Evolutionary conservation across 2,113 vertebrate species (phyloP).

Genomic region (Myxocyprinus asiaticus): DNA sequence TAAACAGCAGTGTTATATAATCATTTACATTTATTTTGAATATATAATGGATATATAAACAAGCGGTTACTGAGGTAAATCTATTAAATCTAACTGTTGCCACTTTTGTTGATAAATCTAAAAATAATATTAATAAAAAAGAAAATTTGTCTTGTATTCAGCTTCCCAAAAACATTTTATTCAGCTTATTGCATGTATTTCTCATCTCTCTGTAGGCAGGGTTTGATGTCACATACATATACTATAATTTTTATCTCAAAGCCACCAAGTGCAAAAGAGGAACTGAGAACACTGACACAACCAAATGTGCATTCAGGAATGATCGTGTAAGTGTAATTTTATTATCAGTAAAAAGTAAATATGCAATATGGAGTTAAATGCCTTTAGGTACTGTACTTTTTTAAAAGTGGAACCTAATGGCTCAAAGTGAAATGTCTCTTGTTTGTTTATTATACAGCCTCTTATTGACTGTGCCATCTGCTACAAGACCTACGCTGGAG

Average conservation of each 20-base stretch:
- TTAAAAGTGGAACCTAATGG: neutral
- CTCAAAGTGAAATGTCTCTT: neutral
- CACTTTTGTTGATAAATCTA: too few species aligned
- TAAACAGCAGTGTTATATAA: too few species aligned
- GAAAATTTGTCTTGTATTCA: too few species aligned
- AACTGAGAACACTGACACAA: slow-evolving; percentile 39
- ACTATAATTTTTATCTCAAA: slow-evolving; percentile 72
- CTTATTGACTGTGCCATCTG: slow-evolving; percentile 73
- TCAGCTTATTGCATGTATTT: neutral
- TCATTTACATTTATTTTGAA: too few species aligned
- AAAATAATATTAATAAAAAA: too few species aligned
- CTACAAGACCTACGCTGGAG: slow-evolving; percentile 65
- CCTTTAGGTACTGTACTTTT: neutral
- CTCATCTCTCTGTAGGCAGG: slow-evolving; percentile 60
- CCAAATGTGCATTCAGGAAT: slow-evolving; percentile 66
- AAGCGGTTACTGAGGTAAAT: too few species aligned
- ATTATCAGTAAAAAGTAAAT: neutral
- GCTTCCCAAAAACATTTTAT: too few species aligned
- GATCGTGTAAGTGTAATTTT: slow-evolving; percentile 65
- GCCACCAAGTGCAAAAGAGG: slow-evolving; percentile 69
- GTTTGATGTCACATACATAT: slow-evolving; percentile 64
- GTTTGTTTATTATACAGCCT: slow-evolving; percentile 58
- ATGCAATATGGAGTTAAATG: too few species aligned
- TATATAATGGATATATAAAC: too few species aligned
- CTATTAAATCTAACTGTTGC: too few species aligned